Base-by-base conservation (phyloP, 2,888 invertebrate species). In the Cheilosia pagana region DNA sequence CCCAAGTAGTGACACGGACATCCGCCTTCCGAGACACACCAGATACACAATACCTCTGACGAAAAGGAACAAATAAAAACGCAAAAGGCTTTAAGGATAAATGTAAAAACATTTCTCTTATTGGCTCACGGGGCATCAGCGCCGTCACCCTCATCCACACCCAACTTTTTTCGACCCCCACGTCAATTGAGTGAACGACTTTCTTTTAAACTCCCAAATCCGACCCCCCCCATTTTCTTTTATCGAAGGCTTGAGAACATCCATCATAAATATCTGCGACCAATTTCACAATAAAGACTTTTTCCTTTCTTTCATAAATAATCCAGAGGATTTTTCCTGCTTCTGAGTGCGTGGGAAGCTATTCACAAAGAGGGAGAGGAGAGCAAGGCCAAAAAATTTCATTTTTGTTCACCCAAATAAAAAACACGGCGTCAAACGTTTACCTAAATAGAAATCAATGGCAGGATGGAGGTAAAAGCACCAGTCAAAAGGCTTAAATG, bases 401-500 rank as follows among this genome's bases (percentile, higher is more conserved):
- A 43, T 57, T 35, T 41, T 53, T 14, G 41, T 31, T 19, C 23
- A 2, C 14, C 16, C 8, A 45, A 16, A 48, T 5, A 19, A 45
- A 53, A 28, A 31, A 48, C 14, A 12, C 10, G 14, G 14, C 50
- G 25, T 35, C 39, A 59, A 19, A 39, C 39, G 59, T 59, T 52
- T 67, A 39, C 21, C 67, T 43, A 52, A 60, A 60, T 60, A 21
- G 76, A 76, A 76, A 68, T 76, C 76, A 67, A 68, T 76, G 67
- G 59, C 76, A 53, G 50, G 48, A 53, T 39, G 59, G 6, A 52
- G 35, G 59, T n/a, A 71, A 71, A 59, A 59, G 45, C 77, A 82
- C 76, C 71, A 76, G 70, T 76, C 76, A 76, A 82, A 60, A 77
- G 65, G 77, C 71, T 76, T 59, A 71, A 76, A 71, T 67, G 41